Conservation (phyloP, 1,140 invertebrate genomes). For the Rhizoglyphus robini region DNA sequence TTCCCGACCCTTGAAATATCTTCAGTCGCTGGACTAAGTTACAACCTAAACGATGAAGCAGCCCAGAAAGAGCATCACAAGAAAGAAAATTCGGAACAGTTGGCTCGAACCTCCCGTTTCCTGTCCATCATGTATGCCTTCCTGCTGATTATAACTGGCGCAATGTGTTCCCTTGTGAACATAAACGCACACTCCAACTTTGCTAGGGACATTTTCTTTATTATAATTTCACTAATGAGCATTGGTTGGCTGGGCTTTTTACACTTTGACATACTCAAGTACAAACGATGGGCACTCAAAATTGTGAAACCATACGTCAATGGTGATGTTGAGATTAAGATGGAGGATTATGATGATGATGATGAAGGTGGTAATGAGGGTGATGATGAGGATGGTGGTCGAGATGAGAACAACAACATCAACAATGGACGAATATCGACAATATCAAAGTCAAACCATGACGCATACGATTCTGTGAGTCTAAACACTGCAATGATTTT, state of each 20-base stretch:
- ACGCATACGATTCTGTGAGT: constrained; percentile 6
- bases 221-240: constrained; percentile 21
- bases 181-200: constrained; percentile 34
- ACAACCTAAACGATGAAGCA: not conserved
- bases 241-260: constrained; percentile 26
- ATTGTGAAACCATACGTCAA: not conserved
- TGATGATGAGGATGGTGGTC: constrained; percentile 6
- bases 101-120: not conserved
- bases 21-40: no score
- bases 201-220: constrained; percentile 22
- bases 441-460: not conserved
- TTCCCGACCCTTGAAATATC: no score
- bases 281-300: constrained; percentile 25
- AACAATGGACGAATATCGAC: not conserved
- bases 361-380: not conserved
- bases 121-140: constrained; percentile 43
- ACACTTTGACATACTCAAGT: constrained; percentile 25
- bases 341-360: not conserved
- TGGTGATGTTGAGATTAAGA: not conserved
- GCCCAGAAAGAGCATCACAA: not conserved
- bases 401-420: not conserved
- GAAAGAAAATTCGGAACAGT: not conserved
- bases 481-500: constrained; percentile 25
- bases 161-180: constrained; percentile 47
- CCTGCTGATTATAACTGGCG: constrained; percentile 47